These are phyloP conservation scores for Phrynocephalus forsythii DNA, from an alignment of 2,797 vertebrate genomes.

Conservation along the genomic window DNA sequence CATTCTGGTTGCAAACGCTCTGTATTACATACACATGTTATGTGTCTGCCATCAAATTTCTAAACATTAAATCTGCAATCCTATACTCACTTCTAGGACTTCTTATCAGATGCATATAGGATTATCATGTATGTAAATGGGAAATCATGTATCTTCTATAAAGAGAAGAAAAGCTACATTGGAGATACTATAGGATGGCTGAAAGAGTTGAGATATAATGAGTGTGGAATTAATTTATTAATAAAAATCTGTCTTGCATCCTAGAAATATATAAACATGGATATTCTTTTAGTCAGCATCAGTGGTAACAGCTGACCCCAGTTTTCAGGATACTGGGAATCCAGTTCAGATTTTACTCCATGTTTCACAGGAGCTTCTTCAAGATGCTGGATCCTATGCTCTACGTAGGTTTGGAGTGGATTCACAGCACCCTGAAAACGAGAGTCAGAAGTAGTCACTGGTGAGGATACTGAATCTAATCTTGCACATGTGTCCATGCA, in stretches of 20 bases:
- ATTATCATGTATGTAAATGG: slow-evolving; percentile 12
- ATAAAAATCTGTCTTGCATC: slow-evolving; percentile 33
- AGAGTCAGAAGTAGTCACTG: background rate
- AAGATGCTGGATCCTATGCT: too few relatives aligned
- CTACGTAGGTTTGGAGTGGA: too few relatives aligned
- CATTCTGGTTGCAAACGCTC: slow-evolving; percentile 9
- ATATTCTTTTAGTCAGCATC: slow-evolving; percentile 16
- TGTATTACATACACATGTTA: slow-evolving; percentile 3
- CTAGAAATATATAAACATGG: slow-evolving; percentile 35
- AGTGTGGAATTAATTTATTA: slow-evolving; percentile 28
- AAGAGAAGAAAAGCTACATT: slow-evolving; percentile 36
- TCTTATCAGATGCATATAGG: background rate
- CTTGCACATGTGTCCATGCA: slow-evolving; percentile 20
- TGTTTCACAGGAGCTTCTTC: too few relatives aligned
- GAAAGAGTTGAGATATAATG: background rate
- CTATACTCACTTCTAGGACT: background rate
- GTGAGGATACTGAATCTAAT: slow-evolving; percentile 6
- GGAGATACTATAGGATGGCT: slow-evolving; percentile 24
- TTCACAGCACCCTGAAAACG: too few relatives aligned
- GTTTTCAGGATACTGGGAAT: too few relatives aligned
- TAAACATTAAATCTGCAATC: slow-evolving; percentile 5
- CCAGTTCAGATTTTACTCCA: too few relatives aligned
- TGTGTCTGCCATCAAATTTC: slow-evolving; percentile 38
- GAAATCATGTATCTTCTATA: background rate
- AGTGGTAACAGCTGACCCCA: too few relatives aligned